These are phyloP conservation scores for Chloropsis cyanopogon DNA, from an alignment of 2,113 vertebrate genomes.

Conservation along the genomic window DNA sequence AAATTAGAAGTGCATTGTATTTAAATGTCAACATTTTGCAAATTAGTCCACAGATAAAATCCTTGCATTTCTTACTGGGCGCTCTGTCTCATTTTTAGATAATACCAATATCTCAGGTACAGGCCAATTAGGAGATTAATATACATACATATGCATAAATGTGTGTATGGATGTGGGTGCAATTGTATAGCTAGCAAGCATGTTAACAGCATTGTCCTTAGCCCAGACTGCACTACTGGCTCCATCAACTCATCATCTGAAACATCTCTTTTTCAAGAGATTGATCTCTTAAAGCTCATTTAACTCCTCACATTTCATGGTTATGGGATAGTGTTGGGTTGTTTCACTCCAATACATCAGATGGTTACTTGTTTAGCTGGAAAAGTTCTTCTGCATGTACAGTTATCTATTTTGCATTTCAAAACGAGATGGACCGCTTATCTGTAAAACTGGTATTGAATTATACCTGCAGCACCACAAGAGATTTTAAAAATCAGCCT, in stretches of 20 bases:
- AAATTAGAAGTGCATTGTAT: neutral
- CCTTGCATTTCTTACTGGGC: neutral
- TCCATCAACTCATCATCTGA: neutral
- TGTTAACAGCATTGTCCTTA: neutral
- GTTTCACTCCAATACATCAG: neutral
- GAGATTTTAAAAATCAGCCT: neutral
- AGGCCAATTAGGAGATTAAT: neutral
- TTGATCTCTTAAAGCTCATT: neutral
- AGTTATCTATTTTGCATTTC: neutral
- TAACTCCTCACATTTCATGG: neutral
- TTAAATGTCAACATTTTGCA: neutral
- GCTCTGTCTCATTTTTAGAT: neutral
- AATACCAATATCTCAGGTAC: neutral
- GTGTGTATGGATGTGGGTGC: neutral
- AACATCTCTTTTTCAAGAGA: neutral
- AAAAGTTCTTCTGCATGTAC: neutral
- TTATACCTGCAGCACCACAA: neutral
- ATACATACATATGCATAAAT: neutral
- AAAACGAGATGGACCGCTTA: neutral
- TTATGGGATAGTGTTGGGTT: neutral
- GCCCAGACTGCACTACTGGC: neutral
- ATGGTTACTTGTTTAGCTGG: neutral
- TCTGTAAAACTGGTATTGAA: neutral
- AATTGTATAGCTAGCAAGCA: neutral
- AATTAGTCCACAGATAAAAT: neutral